Percentiles rank a stretch among this genome's conserved stretches.
Conservation (phyloP, 2,113 vertebrate genomes). For the Corythaeola cristata region DNA sequence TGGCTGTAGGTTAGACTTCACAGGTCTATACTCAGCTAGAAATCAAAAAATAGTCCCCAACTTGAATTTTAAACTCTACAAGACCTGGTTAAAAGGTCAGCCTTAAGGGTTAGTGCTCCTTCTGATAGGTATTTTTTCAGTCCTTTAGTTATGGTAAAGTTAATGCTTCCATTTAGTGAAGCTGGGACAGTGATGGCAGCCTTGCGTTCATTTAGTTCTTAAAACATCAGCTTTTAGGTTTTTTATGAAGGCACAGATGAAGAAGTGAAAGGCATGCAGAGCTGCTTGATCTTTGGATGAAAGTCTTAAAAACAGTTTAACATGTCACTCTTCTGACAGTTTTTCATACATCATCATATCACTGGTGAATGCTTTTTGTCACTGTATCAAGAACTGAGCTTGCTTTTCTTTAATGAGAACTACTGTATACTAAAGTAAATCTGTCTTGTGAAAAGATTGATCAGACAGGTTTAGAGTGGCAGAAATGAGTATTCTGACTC, state of each 20-base stretch:
- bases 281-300: conserved; percentile 6
- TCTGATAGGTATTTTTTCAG: not conserved
- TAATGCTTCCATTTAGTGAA: not conserved
- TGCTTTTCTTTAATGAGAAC: not conserved
- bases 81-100: not conserved
- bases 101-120: not conserved
- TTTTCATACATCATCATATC: not conserved
- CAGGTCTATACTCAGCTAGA: not conserved
- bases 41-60: not conserved
- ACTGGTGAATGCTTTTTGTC: not conserved
- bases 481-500: not conserved
- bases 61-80: not conserved
- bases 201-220: not conserved
- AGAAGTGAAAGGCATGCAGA: not conserved
- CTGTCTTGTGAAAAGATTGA: not conserved
- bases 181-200: not conserved
- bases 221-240: not conserved
- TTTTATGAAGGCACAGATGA: conserved; percentile 3
- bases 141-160: not conserved
- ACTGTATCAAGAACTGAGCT: not conserved
- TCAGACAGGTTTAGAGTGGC: not conserved
- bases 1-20: not conserved
- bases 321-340: not conserved
- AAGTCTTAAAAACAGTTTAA: not conserved
- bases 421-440: not conserved